Percentiles rank a stretch among this genome's conserved stretches.
These are phyloP conservation scores for Drosophila teissieri DNA, from an alignment of 1,140 invertebrate genomes.

Conservation along the genomic window DNA sequence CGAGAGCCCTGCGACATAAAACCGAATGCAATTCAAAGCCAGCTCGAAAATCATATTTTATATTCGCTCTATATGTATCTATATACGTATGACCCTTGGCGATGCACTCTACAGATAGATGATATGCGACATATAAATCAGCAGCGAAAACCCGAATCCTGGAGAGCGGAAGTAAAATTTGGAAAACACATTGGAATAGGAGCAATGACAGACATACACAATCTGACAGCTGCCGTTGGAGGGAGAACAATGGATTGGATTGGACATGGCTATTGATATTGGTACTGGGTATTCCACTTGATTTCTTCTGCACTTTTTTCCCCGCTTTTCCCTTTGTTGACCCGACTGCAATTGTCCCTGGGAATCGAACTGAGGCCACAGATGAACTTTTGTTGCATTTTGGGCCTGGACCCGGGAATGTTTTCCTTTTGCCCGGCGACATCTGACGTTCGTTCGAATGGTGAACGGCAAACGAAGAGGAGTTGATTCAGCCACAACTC, in stretches of 20 bases:
- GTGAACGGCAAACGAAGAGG: not conserved
- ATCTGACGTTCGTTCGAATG: slow-evolving; percentile 30
- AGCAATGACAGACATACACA: slow-evolving; percentile 25
- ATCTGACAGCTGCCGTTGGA: slow-evolving; percentile 57
- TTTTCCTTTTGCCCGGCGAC: slow-evolving; percentile 27
- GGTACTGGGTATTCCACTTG: slow-evolving; percentile 62
- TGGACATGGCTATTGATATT: slow-evolving; percentile 41
- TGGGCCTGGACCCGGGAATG: slow-evolving; percentile 49
- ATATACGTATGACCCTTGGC: slow-evolving; percentile 34
- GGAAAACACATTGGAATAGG: slow-evolving; percentile 33
- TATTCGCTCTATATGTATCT: slow-evolving; percentile 23
- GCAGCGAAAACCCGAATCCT: slow-evolving; percentile 57
- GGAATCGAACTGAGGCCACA: slow-evolving; percentile 36
- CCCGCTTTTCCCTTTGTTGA: slow-evolving; percentile 5
- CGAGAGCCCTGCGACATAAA: slow-evolving; percentile 51
- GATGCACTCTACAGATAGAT: slow-evolving; percentile 2
- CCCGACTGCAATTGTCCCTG: slow-evolving; percentile 56
- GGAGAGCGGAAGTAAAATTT: slow-evolving; percentile 60
- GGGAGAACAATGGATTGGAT: slow-evolving; percentile 62
- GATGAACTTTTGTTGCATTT: slow-evolving; percentile 44
- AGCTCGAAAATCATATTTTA: slow-evolving; percentile 72
- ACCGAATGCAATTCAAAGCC: slow-evolving; percentile 66
- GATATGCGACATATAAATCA: slow-evolving; percentile 57
- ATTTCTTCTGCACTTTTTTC: slow-evolving; percentile 29
- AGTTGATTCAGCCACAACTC: slow-evolving; percentile 36